phyloP scores from a whole-genome alignment of 2,888 invertebrate genomes.

The Dinocampus coccinellae region DNA sequence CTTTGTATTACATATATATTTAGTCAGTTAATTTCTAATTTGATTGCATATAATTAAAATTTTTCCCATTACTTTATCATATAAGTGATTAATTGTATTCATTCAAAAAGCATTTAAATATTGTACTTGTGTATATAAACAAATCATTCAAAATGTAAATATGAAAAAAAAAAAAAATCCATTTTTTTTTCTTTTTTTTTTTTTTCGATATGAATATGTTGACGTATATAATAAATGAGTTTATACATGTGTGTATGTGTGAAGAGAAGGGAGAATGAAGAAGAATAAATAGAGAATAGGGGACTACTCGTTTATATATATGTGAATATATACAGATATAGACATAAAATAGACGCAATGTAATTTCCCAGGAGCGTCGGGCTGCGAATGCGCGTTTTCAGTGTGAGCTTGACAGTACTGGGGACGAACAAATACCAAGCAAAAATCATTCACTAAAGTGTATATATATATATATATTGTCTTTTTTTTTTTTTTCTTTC shows the following conservation, averaged over 20 bases:
- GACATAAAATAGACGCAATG: conserved; percentile 28
- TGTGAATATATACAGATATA: background rate
- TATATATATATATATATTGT: background rate
- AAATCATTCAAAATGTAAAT: no score
- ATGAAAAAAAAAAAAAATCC: background rate
- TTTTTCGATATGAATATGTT: conserved; percentile 2
- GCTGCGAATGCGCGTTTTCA: conserved; percentile 33
- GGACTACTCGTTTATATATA: background rate
- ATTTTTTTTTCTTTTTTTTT: conserved; percentile 2
- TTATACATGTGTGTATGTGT: background rate
- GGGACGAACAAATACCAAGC: conserved; percentile 6
- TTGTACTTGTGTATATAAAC: no score
- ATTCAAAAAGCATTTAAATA: no score
- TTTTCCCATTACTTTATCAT: no score
- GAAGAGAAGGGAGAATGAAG: no score
- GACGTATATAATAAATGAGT: background rate
- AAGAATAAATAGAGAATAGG: background rate
- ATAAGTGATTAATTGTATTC: no score
- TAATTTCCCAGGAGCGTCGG: conserved; percentile 43
- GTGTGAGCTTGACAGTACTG: background rate
- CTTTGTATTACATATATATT: no score
- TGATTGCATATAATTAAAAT: no score
- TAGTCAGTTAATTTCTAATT: no score
- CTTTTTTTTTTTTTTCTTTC: background rate
- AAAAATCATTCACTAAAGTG: background rate